Percentiles rank a stretch among this genome's conserved stretches.
phyloP scores from a whole-genome alignment of 2,113 vertebrate species.

The Australoheros scitulus region DNA sequence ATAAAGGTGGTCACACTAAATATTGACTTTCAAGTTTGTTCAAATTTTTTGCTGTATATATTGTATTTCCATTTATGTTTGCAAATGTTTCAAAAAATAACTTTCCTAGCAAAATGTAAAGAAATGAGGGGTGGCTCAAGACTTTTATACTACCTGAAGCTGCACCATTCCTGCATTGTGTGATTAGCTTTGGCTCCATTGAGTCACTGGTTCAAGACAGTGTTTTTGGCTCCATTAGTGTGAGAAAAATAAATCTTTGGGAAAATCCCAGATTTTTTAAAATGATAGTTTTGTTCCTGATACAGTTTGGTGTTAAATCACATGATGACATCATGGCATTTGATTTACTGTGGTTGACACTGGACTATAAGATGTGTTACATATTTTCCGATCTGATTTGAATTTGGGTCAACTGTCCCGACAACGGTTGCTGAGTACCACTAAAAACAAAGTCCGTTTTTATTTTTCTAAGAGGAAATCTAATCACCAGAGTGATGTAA shows the following conservation, averaged over 20 bases:
- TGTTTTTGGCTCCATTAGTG: not conserved
- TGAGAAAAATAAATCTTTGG: conserved; percentile 28
- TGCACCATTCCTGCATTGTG: not conserved
- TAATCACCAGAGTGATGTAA: conserved; percentile 55
- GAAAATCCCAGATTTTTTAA: conserved; percentile 28
- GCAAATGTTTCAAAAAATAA: not conserved
- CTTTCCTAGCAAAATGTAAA: not conserved
- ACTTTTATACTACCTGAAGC: not conserved
- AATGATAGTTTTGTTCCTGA: conserved; percentile 32
- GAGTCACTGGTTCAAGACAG: not conserved
- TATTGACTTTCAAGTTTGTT: not conserved
- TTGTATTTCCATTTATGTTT: not conserved
- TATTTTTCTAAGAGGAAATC: conserved; percentile 44
- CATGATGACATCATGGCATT: conserved; percentile 1
- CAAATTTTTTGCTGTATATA: not conserved
- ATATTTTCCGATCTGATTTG: conserved; percentile 19
- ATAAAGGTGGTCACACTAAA: not conserved
- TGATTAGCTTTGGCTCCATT: not conserved
- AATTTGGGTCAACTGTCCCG: conserved; percentile 28
- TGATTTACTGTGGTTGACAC: conserved; percentile 20
- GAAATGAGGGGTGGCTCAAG: not conserved
- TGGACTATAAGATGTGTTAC: conserved; percentile 16
- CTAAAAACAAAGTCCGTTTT: conserved; percentile 57
- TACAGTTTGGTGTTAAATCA: conserved; percentile 1
- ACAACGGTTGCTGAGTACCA: conserved; percentile 8